phyloP scores from a whole-genome alignment of 1,140 invertebrate genomes.

The Drosophila punjabiensis region DNA sequence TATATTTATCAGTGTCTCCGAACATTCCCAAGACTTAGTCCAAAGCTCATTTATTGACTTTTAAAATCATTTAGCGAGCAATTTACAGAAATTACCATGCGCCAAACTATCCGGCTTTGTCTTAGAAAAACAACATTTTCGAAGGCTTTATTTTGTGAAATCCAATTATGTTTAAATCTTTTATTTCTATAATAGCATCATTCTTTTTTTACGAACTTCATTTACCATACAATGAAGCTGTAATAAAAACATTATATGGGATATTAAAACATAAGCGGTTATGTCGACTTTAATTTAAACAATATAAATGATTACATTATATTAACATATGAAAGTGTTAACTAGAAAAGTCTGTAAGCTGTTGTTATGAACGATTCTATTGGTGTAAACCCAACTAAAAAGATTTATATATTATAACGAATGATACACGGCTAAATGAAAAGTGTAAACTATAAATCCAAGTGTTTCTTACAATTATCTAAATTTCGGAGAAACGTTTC shows the following conservation, averaged over 20 bases:
- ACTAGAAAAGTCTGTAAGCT: slow-evolving; percentile 2
- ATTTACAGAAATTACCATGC: not conserved
- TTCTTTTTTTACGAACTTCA: slow-evolving; percentile 13
- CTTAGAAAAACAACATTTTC: slow-evolving; percentile 21
- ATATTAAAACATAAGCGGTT: slow-evolving; percentile 5
- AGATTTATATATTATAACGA: not conserved
- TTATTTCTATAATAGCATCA: slow-evolving; percentile 40
- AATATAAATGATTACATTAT: slow-evolving; percentile 3
- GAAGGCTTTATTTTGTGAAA: slow-evolving; percentile 7
- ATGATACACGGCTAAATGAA: not conserved
- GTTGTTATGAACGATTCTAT: not conserved
- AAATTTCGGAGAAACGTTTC: not conserved
- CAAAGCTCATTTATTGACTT: not conserved
- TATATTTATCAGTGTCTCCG: too few species aligned
- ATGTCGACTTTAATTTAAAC: not conserved
- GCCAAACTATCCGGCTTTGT: not conserved
- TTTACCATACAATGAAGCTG: slow-evolving; percentile 36
- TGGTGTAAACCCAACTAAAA: not conserved
- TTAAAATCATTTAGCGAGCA: not conserved
- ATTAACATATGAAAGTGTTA: not conserved
- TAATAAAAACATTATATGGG: slow-evolving; percentile 11
- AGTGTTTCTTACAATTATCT: slow-evolving; percentile 8
- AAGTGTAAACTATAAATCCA: slow-evolving; percentile 1
- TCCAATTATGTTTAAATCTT: slow-evolving; percentile 24
- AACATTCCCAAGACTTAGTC: not conserved